phyloP scores from a whole-genome alignment of 2,888 invertebrate genomes.

The Sthenelais limicola region DNA sequence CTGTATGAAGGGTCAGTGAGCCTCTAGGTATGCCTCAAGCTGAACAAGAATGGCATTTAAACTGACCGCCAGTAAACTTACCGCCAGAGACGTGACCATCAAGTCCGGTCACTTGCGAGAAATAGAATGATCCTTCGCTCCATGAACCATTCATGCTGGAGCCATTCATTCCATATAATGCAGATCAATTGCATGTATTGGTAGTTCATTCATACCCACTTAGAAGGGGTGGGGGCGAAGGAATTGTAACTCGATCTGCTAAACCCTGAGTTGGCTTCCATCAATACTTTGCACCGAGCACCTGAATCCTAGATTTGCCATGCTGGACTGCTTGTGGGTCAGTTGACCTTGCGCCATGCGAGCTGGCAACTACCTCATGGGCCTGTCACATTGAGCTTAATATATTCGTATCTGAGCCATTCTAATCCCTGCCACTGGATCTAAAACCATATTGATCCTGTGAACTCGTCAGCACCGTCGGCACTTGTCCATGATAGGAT shows the following conservation, averaged over 20 bases:
- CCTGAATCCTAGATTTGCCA: slow-evolving; percentile 32
- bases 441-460: slow-evolving; percentile 11
- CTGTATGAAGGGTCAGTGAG: too few species aligned
- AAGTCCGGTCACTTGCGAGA: too few species aligned
- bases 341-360: slow-evolving; percentile 1
- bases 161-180: too few species aligned
- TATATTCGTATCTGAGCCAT: slow-evolving; percentile 15
- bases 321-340: slow-evolving; percentile 13
- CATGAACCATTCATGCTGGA: too few species aligned
- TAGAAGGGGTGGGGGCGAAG: background rate
- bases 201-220: too few species aligned
- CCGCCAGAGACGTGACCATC: too few species aligned
- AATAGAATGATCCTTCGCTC: too few species aligned
- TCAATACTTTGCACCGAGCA: slow-evolving; percentile 26
- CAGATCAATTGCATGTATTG: too few species aligned
- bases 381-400: slow-evolving; percentile 6
- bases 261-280: background rate
- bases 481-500: too few species aligned
- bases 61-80: too few species aligned
- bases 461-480: slow-evolving; percentile 24
- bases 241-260: slow-evolving; percentile 37
- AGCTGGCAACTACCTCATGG: background rate
- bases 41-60: too few species aligned
- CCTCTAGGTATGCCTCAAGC: too few species aligned
- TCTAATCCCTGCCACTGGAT: slow-evolving; percentile 33